Percentiles rank a stretch among this genome's conserved stretches.
These are phyloP conservation scores for Diphyllodes magnificus DNA, from an alignment of 2,113 vertebrate species.

Conservation along the genomic window DNA sequence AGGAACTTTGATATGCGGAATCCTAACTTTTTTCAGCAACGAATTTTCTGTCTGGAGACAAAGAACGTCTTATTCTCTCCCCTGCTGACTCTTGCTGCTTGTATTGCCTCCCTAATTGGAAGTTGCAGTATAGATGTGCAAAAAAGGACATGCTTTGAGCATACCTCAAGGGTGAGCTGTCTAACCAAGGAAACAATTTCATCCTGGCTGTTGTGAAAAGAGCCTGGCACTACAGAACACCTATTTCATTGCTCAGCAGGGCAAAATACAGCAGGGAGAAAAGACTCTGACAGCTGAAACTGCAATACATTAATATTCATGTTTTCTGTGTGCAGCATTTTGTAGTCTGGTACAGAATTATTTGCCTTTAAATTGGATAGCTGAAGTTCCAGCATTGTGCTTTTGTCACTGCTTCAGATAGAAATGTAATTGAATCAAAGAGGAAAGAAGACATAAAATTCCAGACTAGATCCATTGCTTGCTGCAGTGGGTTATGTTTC, in stretches of 20 bases:
- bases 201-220: neutral
- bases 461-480: neutral
- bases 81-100: neutral
- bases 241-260: neutral
- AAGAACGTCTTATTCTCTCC: neutral
- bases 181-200: constrained; percentile 39
- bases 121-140: constrained; percentile 4
- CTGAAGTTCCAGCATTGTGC: neutral
- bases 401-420: neutral
- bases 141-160: constrained; percentile 26
- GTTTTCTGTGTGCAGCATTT: neutral
- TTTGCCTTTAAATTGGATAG: neutral
- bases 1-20: neutral
- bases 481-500: neutral
- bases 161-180: constrained; percentile 60
- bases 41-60: neutral
- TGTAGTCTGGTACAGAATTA: neutral
- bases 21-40: neutral
- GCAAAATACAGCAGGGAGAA: neutral
- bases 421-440: neutral
- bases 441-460: neutral
- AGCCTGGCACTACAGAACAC: neutral
- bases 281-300: neutral
- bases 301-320: neutral
- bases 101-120: constrained; percentile 17